Evolutionary conservation across 2,797 vertebrate species (phyloP).

Genomic region (Ctenosaura bakeri): DNA sequence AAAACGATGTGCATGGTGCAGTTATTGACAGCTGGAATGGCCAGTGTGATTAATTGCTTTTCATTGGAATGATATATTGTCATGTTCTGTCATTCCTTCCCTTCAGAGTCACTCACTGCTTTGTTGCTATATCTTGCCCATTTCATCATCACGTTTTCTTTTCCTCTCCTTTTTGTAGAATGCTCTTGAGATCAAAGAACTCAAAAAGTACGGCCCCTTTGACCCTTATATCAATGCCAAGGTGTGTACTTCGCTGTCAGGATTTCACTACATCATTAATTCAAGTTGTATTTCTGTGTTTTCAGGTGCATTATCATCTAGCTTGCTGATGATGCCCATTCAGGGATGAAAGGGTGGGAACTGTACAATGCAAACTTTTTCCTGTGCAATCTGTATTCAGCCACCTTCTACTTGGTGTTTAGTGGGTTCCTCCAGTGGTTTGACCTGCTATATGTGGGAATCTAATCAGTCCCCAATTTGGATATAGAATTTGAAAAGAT

Average conservation of each 20-base stretch:
- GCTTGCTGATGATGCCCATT: slow-evolving; percentile 60
- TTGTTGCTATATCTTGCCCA: slow-evolving; percentile 83
- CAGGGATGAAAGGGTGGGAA: slow-evolving; percentile 61
- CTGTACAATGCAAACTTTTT: slow-evolving; percentile 62
- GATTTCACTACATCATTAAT: slow-evolving; percentile 76
- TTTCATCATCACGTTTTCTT: slow-evolving; percentile 83
- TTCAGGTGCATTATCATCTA: slow-evolving; percentile 66
- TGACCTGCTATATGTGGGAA: slow-evolving; percentile 66
- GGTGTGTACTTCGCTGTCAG: slow-evolving; percentile 93
- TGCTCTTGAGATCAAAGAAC: slow-evolving; percentile 98
- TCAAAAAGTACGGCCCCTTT: slow-evolving; percentile 99
- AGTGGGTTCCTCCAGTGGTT: slow-evolving; percentile 68
- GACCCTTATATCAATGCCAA: slow-evolving; percentile 99
- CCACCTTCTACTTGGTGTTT: slow-evolving; percentile 66
- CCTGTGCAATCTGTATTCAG: slow-evolving; percentile 66
- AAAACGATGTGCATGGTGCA: slow-evolving; percentile 37
- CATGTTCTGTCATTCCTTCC: slow-evolving; percentile 59
- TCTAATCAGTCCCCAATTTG: slow-evolving; percentile 70
- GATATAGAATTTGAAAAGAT: slow-evolving; percentile 66
- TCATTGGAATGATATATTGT: slow-evolving; percentile 68
- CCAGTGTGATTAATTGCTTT: slow-evolving; percentile 60
- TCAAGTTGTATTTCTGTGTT: slow-evolving; percentile 69
- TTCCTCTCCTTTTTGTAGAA: slow-evolving; percentile 96
- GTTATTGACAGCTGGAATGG: slow-evolving; percentile 61
- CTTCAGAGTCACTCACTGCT: slow-evolving; percentile 82